Evolutionary conservation across 1,140 invertebrate genomes (phyloP), one percentile per base, ranked within the genome.

Genomic region (Drosophila bocki): DNA sequence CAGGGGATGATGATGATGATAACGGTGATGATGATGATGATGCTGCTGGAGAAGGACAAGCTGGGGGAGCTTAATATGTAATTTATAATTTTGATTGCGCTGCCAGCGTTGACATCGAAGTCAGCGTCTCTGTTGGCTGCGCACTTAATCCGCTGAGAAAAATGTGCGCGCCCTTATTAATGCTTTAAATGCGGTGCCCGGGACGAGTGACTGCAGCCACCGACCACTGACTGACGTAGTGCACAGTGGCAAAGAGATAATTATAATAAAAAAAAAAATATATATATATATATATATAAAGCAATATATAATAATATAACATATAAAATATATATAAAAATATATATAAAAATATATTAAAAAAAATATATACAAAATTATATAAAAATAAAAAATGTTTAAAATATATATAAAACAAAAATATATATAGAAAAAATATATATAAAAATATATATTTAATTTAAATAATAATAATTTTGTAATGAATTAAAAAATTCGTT

Each of bases 11-110:
- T 39, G 33, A 35, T 54, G 8, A 17, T 19, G 29, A 32, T 17
- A 9, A 17, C 9, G 26, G 4, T 45, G 44, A 13, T 2, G 47
- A 0, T 35, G 32, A 19, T 19, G 33, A 32, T 51, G 48, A 35
- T 37, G 51, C 7, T 39, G 53, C n/a, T 33, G 29, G 1, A 12
- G 19, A 56, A 48, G 63, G 63, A 71, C 67, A 51, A 70, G 48
- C 62, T 29, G 53, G 65, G 53, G 45, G 26, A 62, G 58, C 74
- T 78, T 78, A 78, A 78, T 78, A 78, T 64, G 76, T 78, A 79
- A 79, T 79, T 71, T 72, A 79, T 79, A 79, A 78, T 78, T 79
- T 79, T 78, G 67, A 79, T 79, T 64, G 54, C 76, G 44, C 59
- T 72, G 65, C 44, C 51, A 60, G 50, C 75, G 74, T 78, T 76